Evolutionary conservation across 2,888 invertebrate species (phyloP).

Genomic region (Copidosoma aretas): DNA sequence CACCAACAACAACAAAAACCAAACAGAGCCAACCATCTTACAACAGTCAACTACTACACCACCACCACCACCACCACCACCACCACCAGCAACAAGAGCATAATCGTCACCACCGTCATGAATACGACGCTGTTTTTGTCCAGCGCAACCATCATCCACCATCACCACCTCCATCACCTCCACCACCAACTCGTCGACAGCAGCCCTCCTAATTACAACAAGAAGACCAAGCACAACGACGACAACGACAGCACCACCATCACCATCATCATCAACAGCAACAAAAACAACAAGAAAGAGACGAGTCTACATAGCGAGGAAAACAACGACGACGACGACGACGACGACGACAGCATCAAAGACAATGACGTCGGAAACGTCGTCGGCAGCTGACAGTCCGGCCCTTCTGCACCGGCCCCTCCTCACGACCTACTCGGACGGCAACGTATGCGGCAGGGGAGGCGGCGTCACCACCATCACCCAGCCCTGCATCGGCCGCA

Average conservation of each 20-base stretch:
- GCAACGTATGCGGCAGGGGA: background rate
- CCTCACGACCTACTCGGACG: slow-evolving; percentile 52
- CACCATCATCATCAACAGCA: background rate
- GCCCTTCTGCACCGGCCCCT: slow-evolving; percentile 55
- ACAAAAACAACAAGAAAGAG: background rate
- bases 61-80: background rate
- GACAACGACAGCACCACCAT: background rate
- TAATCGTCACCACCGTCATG: background rate
- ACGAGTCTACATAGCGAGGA: background rate
- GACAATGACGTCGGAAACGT: slow-evolving; percentile 57
- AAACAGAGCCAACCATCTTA: too few relatives aligned
- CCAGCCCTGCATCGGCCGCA: background rate
- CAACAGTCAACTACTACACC: background rate
- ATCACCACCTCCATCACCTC: too few relatives aligned
- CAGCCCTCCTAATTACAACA: too few relatives aligned
- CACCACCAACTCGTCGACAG: too few relatives aligned
- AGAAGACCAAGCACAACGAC: too few relatives aligned
- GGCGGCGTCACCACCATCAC: background rate
- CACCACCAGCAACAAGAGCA: background rate
- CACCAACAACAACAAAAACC: too few relatives aligned
- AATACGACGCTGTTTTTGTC: slow-evolving; percentile 36
- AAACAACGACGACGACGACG: background rate
- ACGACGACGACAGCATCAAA: background rate
- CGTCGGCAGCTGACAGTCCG: slow-evolving; percentile 57
- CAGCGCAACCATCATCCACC: slow-evolving; percentile 36